Base-by-base conservation (phyloP, 1,140 invertebrate genomes). In the Philopotamus ludificatus region DNA sequence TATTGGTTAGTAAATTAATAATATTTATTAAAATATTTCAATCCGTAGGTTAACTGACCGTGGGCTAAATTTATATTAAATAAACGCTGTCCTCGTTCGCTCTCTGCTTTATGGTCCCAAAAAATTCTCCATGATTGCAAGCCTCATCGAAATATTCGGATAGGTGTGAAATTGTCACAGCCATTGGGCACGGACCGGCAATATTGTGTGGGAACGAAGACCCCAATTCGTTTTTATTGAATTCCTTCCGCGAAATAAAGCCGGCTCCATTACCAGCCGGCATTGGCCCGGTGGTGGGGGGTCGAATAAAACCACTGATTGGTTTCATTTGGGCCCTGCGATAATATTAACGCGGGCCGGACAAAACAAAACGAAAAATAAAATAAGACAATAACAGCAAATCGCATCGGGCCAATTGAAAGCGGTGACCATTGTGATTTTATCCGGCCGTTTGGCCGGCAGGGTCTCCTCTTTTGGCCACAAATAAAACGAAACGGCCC, bases 231-330 rank as follows among this genome's bases (percentile, higher is more conserved):
- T 10, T 57, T 57, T 57, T 57, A 57, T 57, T 57, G 54, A 57
- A 57, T 57, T 57, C 28, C 54, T 42, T 57, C 54, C 54, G 23
- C 54, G 15, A 57, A 57, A 57, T 57, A 57, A 57, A 57, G 54
- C 54, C 54, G 16, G 28, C 23, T 28, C 54, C 54, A 57, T 57
- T 57, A 57, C 42, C 34, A 57, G 16, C 20, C 42, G 21, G 26
- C 39, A 41, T 42, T 21, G 42, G 42, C 21, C 50, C 34, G 54
- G 42, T 39, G 39, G 28, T 41, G 34, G 54, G 42, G 28, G 39
- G 28, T 41, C 23, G 54, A 42, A 57, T 57, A 57, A 57, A 57
- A 57, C 34, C 54, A 57, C 54, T 57, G 54, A 57, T 57, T 57
- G 54, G 54, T 57, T 57, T 57, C 54, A 57, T 57, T 57, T 57